Conservation (phyloP, 2,888 invertebrate genomes). For the Silvanus unidentatus region DNA sequence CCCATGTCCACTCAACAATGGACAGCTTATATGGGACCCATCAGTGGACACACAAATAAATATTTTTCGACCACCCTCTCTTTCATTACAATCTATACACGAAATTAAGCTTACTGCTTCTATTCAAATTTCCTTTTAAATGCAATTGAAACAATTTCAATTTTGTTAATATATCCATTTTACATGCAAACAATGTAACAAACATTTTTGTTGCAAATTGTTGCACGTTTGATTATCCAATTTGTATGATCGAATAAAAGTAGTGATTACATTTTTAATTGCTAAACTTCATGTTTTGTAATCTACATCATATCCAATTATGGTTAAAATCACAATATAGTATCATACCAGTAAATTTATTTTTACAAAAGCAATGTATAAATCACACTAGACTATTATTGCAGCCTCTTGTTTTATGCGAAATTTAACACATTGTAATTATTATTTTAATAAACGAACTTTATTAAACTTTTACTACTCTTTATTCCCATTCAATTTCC, state of each 20-base stretch:
- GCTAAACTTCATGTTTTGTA: constrained; percentile 32
- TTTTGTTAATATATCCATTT: not conserved
- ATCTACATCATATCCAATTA: constrained; percentile 26
- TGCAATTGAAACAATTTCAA: not conserved
- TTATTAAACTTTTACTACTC: too few species aligned
- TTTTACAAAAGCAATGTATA: not conserved
- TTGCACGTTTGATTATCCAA: constrained; percentile 25
- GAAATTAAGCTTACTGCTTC: too few species aligned
- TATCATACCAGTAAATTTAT: constrained; percentile 15
- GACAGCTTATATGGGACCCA: constrained; percentile 17
- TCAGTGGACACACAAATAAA: constrained; percentile 4
- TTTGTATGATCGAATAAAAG: constrained; percentile 38
- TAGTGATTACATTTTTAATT: constrained; percentile 37
- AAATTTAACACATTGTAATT: too few species aligned
- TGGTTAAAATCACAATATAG: constrained; percentile 22
- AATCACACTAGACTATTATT: too few species aligned
- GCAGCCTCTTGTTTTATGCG: too few species aligned
- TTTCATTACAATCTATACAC: too few species aligned
- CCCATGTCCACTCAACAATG: constrained; percentile 34
- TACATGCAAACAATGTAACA: constrained; percentile 21
- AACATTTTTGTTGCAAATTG: constrained; percentile 18
- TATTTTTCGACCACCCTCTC: not conserved
- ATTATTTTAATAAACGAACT: too few species aligned
- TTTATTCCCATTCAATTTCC: too few species aligned
- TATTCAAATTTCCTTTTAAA: not conserved